Base-by-base conservation (phyloP, 2,888 invertebrate genomes). In the Polydesmus complanatus region DNA sequence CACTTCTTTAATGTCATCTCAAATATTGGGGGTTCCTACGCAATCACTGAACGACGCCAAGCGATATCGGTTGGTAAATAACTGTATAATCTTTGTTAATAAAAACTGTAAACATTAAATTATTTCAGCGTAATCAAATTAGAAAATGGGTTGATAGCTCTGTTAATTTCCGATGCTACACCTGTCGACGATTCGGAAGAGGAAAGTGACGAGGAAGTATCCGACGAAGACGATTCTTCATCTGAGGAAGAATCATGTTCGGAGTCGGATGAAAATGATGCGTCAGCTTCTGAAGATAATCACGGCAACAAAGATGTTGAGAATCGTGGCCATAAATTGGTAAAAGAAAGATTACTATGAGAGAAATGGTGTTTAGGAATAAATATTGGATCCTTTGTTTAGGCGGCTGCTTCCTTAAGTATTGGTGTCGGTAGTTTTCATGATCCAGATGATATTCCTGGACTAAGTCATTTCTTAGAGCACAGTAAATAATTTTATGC, bases 391-490 rank as follows among this genome's bases (percentile, higher is more conserved):
- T 14, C 5, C 14, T 8, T 37, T 23, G 11, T 53, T 5, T 48
- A 63, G 63, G 61, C 63, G 22, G 63, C 63, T 19, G 63, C 63
- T 25, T 61, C 58, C 3, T 50, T 63, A 18, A 62, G 63, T 27
- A 57, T 63, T n/a, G 56, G 60, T 23, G 62, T 63, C 27, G 63
- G 63, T 8, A 63, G 63, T 60, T 62, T 63, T 22, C 56, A 60
- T 54, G 63, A 63, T 23, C 63, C 63, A 8, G 60, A 56, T 11
- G 60, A 62, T 23, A 37, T 63, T 48, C 63, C 63, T 37, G 63
- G 63, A 19, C 53, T 63, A 19, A 62, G 62, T 1, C 63, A 63
- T 48, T 62, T 62, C 21, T 27, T 63, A 26, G 63, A 63, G 21
- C 63, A 63, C 27, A 62, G 63, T 63, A 60, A n/a, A n/a, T n/a